phyloP scores from a whole-genome alignment of 1,140 invertebrate genomes.

The Grapholita molesta region DNA sequence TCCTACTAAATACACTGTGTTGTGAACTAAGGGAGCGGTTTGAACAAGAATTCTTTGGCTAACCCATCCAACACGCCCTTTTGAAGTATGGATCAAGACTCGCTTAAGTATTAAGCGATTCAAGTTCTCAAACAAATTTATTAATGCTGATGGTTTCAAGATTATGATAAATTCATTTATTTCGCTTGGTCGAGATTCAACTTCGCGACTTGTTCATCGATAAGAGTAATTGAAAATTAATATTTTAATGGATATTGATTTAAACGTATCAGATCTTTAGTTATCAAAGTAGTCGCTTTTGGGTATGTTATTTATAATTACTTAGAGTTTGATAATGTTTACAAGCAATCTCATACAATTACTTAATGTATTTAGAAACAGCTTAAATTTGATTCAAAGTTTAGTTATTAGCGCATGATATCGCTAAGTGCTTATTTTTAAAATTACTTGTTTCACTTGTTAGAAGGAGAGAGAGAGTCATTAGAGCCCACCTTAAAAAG shows the following conservation, averaged over 20 bases:
- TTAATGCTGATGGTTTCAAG: neutral
- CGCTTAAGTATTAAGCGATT: neutral
- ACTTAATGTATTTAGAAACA: too few relatives aligned
- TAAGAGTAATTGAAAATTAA: slow-evolving; percentile 1
- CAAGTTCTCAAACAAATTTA: slow-evolving; percentile 4
- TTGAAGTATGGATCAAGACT: slow-evolving; percentile 4
- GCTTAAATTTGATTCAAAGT: too few relatives aligned
- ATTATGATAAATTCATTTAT: slow-evolving; percentile 9
- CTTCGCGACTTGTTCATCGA: neutral
- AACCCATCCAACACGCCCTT: slow-evolving; percentile 11
- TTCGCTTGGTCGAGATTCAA: neutral
- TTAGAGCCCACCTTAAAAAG: too few relatives aligned
- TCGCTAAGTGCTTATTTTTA: too few relatives aligned
- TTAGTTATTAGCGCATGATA: too few relatives aligned
- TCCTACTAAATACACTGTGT: neutral
- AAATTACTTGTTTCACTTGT: too few relatives aligned
- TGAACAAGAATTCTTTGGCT: slow-evolving; percentile 12
- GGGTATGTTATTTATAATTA: neutral
- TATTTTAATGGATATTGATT: neutral
- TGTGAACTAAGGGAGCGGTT: slow-evolving; percentile 3
- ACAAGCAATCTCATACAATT: too few relatives aligned
- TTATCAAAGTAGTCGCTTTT: neutral
- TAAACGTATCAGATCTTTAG: neutral
- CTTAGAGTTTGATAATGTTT: too few relatives aligned
- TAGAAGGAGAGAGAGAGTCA: too few relatives aligned